Evolutionary conservation across 1,140 invertebrate genomes (phyloP), one percentile per base, ranked within the genome.

Genomic region (Chlorops oryzae): DNA sequence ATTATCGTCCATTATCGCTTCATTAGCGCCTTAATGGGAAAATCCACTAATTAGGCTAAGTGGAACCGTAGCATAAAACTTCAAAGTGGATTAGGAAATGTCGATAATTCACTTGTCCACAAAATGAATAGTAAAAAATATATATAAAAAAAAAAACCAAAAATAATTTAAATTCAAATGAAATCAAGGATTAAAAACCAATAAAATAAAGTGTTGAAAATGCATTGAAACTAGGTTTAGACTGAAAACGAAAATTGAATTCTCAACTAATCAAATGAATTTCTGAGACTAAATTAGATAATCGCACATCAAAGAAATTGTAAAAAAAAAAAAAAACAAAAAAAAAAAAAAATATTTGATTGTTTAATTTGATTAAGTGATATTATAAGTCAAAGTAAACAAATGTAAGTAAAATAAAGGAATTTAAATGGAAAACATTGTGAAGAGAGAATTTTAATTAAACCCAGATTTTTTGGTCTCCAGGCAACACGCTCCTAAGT

Each of bases 251-350:
- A 15, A 41, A 32, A 18, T 21, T 18, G 17, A 32, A 21, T 21
- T 28, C 28, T 12, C 34, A 20, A 34, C 28, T 45, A 32, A 32
- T 32, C 42, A 28, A 45, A 45, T 34, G 17, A 32, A 45, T 32
- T 21, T 45, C 32, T 15, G 37, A 35, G 10, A 21, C 12, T 13
- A 32, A 37, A 44, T 5, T 47, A 47, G 45, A 47, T 47, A 47
- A 47, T 47, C 45, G n/a, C n/a, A n/a, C n/a, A 24, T 34, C 21
- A 37, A 25, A 23, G 18, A 37, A 47, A 47, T 47, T 47, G 32
- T 47, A 47, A n/a, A 22, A 22, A 32, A 47, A 32, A 9, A 9
- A 32, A 9, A 9, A n/a, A 32, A 9, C n/a, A 32, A 32, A 32
- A 32, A 32, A 9, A n/a, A n/a, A 32, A 32, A 32, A 32, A 9